A percentile compares a stretch with the other conserved stretches of the same genome.
These are phyloP conservation scores for Alsophila aescularia DNA, from an alignment of 2,888 invertebrate genomes.

Conservation along the genomic window DNA sequence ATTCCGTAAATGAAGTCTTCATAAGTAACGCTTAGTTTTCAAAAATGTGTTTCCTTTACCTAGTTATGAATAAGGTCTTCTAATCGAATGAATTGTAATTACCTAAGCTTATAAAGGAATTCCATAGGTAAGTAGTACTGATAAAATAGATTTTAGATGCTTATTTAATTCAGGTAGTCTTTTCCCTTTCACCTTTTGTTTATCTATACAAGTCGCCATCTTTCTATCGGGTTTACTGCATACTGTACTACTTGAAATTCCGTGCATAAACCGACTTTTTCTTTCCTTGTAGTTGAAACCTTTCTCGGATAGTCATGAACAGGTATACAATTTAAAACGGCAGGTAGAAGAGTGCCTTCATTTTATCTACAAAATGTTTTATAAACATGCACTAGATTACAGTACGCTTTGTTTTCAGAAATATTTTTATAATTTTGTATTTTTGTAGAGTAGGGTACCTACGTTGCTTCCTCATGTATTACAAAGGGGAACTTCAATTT, in stretches of 20 bases:
- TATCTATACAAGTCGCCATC: constrained; percentile 5
- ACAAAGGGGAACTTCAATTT: constrained; percentile 8
- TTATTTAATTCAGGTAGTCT: constrained; percentile 11
- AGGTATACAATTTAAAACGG: constrained; percentile 70
- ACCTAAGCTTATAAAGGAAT: constrained; percentile 20
- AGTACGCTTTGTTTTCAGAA: constrained; percentile 47
- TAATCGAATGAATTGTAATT: constrained; percentile 11
- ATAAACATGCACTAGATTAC: constrained; percentile 54
- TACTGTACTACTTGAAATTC: constrained; percentile 24
- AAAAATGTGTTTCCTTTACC: neutral
- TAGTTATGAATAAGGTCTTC: neutral
- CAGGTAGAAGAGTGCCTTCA: constrained; percentile 67
- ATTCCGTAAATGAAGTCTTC: too few relatives aligned
- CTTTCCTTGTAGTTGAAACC: constrained; percentile 83
- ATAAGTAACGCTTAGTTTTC: too few relatives aligned
- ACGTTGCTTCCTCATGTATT: constrained; percentile 53
- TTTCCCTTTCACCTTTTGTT: constrained; percentile 15
- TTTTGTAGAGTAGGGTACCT: too few relatives aligned
- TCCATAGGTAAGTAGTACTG: constrained; percentile 29
- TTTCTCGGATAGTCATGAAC: constrained; percentile 83
- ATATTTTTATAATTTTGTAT: constrained; percentile 37
- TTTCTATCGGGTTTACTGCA: constrained; percentile 15
- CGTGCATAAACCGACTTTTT: constrained; percentile 47
- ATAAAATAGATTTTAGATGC: constrained; percentile 22
- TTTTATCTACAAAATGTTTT: constrained; percentile 54